Base-by-base conservation (phyloP, 1,140 invertebrate genomes). In the Orussus abietinus region DNA sequence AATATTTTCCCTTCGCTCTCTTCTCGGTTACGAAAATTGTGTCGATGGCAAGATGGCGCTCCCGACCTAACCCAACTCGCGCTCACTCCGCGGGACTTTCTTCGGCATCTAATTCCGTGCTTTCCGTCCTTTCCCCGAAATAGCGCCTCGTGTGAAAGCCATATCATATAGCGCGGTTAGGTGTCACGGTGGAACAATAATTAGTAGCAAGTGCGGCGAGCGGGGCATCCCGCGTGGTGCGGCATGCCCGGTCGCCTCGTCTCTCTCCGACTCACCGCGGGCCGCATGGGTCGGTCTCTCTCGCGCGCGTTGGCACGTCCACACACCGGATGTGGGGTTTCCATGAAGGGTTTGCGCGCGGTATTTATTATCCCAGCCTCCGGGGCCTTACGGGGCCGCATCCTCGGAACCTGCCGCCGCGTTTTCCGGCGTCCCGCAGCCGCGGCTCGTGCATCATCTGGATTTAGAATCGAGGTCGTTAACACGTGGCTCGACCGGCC, bases 301-400 rank as follows among this genome's bases (percentile, higher is more conserved):
- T n/a, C n/a, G n/a, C n/a, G n/a, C n/a, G n/a, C n/a, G n/a, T n/a
- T n/a, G n/a, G n/a, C n/a, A n/a, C n/a, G n/a, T n/a, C n/a, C n/a
- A n/a, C n/a, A 47, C 50, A 53, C 52, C 55, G 52, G 52, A 57
- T 57, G 48, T 47, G 39, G 38, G 41, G 41, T 41, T 57, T 49
- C 48, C 42, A 32, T 45, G 41, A 49, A 52, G 49, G 49, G 44
- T 55, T 47, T 46, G 28, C n/a, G n/a, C 43, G 12, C 36, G 46
- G 22, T 57, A 53, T 59, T 63, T 62, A 58, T 62, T 59, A 53
- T 47, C 42, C 47, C 38, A 49, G 43, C 47, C 10, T 28, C 28
- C 25, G 28, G 31, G n/a, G n/a, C n/a, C n/a, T n/a, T n/a, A n/a
- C n/a, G n/a, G n/a, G n/a, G n/a, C n/a, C n/a, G n/a, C n/a, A n/a